Evolutionary conservation across 1,140 invertebrate genomes (phyloP), one percentile per base, ranked within the genome.

Genomic region (Cotesia chilonis): DNA sequence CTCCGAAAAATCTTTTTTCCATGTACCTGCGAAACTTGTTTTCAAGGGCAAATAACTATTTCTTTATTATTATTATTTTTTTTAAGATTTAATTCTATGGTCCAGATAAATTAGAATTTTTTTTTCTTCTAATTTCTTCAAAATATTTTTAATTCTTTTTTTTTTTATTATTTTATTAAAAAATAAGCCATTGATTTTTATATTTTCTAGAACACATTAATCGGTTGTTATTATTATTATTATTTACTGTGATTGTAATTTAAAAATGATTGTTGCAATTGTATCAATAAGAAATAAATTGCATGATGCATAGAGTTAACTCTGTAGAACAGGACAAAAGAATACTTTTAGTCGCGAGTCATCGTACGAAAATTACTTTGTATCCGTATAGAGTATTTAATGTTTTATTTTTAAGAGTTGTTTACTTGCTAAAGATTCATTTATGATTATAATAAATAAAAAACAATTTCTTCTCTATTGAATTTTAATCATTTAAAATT

Each of bases 11-110:
- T 9, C 6, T 47, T 47, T 47, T 47, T 47, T 28, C 28, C 28
- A 47, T 9, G 41, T 47, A 55, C 54, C 54, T 55, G 54, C 54
- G 6, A 55, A 55, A 55, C 54, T 55, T 55, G 54, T 55, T 55
- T 55, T 55, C 54, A 55, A 55, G 54, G 54, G 5, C 54, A 55
- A 4, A 6, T 55, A n/a, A n/a, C 54, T n/a, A 55, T 55, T 55
- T 55, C n/a, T 4, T 55, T 14, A n/a, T 47, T 7, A 47, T 47
- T 6, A 47, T 47, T 47, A 47, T 47, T 47, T 47, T 47, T 47
- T 47, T 47, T 47, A 6, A 9, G 6, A 9, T 47, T 47, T 7
- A 55, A 55, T 41, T 41, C 10, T 10, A 10, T 47, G 41, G 10
- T 47, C 41, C 10, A 47, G 5, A 47, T 47, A 47, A 47, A 47